These are phyloP conservation scores for Oreohelix idahoensis DNA, from an alignment of 1,140 invertebrate species.

Conservation along the genomic window DNA sequence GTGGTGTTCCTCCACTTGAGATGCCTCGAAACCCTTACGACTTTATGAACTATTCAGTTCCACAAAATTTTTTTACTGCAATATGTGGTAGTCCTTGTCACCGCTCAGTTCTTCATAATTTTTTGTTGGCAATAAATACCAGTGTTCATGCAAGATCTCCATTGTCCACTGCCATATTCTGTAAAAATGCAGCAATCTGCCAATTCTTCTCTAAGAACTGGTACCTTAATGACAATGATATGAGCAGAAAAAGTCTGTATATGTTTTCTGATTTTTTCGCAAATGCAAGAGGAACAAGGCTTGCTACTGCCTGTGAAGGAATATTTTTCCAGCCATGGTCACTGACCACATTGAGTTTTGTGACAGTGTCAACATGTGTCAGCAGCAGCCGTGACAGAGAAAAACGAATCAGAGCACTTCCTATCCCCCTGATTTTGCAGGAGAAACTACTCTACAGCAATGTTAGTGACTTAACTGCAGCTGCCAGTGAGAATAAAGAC, in stretches of 20 bases:
- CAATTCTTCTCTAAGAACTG: neutral
- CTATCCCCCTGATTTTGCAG: conserved; percentile 1
- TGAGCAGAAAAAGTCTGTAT: neutral
- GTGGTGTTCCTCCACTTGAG: conserved; percentile 9
- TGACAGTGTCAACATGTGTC: neutral
- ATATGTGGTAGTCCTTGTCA: no score
- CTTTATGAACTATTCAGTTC: neutral
- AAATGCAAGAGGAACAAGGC: neutral
- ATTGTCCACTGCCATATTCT: conserved; percentile 19
- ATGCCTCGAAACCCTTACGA: neutral
- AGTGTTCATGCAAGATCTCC: conserved; percentile 1
- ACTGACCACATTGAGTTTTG: conserved; percentile 7
- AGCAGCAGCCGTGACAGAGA: neutral
- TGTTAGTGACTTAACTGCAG: neutral
- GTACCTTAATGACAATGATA: conserved; percentile 5
- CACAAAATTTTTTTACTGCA: neutral
- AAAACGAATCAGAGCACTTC: neutral
- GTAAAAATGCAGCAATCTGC: neutral
- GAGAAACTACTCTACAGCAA: neutral
- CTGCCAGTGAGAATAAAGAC: neutral
- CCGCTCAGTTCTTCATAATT: neutral
- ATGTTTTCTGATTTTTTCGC: neutral
- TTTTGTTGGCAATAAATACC: neutral
- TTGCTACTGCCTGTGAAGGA: neutral
- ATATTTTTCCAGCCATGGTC: neutral